Evolutionary conservation across 2,888 invertebrate species (phyloP).

Genomic region (Apantesis nais): DNA sequence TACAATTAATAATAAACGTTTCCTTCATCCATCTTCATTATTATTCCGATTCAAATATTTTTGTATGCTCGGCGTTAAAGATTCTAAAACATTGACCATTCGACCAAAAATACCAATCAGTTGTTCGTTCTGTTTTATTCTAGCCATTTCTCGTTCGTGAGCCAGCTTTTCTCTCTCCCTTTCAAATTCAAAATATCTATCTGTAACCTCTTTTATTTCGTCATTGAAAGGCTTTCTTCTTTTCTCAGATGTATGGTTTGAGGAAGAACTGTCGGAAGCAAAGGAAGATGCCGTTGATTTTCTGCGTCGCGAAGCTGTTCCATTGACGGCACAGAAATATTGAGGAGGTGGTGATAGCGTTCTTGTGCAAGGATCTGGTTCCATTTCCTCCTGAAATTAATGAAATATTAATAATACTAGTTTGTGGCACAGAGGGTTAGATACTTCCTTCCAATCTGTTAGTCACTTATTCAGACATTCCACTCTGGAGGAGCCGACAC

Average conservation of each 20-base stretch:
- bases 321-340: constrained; percentile 3
- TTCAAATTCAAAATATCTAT: constrained; percentile 43
- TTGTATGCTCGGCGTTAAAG: constrained; percentile 38
- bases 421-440: background rate
- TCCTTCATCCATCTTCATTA: constrained; percentile 20
- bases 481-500: too few relatives aligned
- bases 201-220: constrained; percentile 31
- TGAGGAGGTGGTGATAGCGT: constrained; percentile 17
- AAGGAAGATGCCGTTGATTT: constrained; percentile 15
- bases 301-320: constrained; percentile 7
- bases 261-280: constrained; percentile 16
- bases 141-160: constrained; percentile 46
- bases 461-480: too few relatives aligned
- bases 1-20: background rate
- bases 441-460: too few relatives aligned
- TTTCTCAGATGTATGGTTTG: constrained; percentile 14
- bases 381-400: constrained; percentile 11
- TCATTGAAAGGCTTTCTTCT: constrained; percentile 23
- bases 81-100: constrained; percentile 43
- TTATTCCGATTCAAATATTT: constrained; percentile 29
- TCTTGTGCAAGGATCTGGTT: constrained; percentile 11
- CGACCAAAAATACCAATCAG: constrained; percentile 37
- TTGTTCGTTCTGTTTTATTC: constrained; percentile 43
- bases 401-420: too few relatives aligned
- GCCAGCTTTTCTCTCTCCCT: constrained; percentile 38